Evolutionary conservation across 2,113 vertebrate genomes (phyloP).

Genomic region (Rhodinocichla rosea): DNA sequence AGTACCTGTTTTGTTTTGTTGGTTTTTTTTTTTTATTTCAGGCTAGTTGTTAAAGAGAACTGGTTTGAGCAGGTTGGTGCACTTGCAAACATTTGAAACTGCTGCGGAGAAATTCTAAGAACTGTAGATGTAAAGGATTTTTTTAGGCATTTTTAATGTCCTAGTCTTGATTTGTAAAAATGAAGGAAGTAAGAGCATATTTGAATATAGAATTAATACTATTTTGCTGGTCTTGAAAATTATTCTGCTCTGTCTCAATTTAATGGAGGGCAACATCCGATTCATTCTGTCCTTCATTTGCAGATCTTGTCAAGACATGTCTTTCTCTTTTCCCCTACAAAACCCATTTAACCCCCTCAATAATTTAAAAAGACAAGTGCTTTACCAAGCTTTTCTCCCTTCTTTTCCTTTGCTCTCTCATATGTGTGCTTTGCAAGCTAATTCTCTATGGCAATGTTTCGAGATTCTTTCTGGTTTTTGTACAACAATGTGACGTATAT

Average conservation of each 20-base stretch:
- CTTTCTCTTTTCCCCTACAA: not conserved
- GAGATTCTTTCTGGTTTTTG: not conserved
- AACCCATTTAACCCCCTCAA: not conserved
- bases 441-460: not conserved
- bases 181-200: not conserved
- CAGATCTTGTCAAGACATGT: not conserved
- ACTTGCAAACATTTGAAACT: not conserved
- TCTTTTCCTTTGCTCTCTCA: not conserved
- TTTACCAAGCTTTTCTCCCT: not conserved
- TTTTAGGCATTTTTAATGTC: not conserved
- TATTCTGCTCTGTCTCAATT: not conserved
- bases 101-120: not conserved
- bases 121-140: not conserved
- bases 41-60: not conserved
- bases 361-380: not conserved
- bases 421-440: slow-evolving; percentile 24
- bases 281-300: not conserved
- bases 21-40: not conserved
- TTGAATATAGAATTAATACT: not conserved
- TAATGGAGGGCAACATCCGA: not conserved
- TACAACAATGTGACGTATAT: not conserved
- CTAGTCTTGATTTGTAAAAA: not conserved
- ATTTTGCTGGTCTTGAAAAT: not conserved
- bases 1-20: not conserved
- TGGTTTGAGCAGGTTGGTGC: not conserved